A percentile compares a stretch with the other conserved stretches of the same genome.
These are phyloP conservation scores for Etheostoma nigrum DNA, from an alignment of 2,797 vertebrate species.

Conservation along the genomic window DNA sequence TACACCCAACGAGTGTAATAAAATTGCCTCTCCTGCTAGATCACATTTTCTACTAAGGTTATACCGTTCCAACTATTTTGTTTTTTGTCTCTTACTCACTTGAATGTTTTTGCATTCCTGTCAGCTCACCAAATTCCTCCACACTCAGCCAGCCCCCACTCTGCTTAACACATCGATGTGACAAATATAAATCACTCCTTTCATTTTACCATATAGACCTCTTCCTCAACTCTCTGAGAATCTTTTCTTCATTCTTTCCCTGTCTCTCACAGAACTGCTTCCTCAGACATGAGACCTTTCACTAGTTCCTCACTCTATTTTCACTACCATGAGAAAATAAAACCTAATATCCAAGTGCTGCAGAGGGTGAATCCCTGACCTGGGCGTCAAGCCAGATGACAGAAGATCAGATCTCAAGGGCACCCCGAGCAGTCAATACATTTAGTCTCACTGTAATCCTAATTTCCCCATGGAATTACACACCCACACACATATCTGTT, in stretches of 20 bases:
- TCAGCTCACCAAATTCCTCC: conserved; percentile 71
- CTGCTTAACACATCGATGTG: conserved; percentile 73
- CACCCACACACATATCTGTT: conserved; percentile 27
- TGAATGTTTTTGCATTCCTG: conserved; percentile 64
- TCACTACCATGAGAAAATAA: conserved; percentile 47
- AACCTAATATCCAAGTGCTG: conserved; percentile 50
- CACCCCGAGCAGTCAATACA: conserved; percentile 2
- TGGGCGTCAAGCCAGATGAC: conserved; percentile 41
- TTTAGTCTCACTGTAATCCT: conserved; percentile 37
- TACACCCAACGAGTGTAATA: background rate
- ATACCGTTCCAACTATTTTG: conserved; percentile 29
- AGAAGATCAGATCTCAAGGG: conserved; percentile 34
- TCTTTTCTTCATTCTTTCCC: background rate
- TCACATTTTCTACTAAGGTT: conserved; percentile 35
- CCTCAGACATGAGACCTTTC: conserved; percentile 8
- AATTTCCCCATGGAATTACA: conserved; percentile 37
- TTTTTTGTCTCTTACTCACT: conserved; percentile 29
- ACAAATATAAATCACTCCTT: conserved; percentile 77
- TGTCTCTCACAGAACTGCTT: conserved; percentile 8
- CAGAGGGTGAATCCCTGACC: conserved; percentile 32
- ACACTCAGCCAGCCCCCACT: conserved; percentile 45
- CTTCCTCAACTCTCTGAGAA: background rate
- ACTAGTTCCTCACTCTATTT: conserved; percentile 33
- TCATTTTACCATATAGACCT: conserved; percentile 22
- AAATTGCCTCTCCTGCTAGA: background rate